Evolutionary conservation across 2,113 vertebrate species (phyloP).

Genomic region (Clarias gariepinus): DNA sequence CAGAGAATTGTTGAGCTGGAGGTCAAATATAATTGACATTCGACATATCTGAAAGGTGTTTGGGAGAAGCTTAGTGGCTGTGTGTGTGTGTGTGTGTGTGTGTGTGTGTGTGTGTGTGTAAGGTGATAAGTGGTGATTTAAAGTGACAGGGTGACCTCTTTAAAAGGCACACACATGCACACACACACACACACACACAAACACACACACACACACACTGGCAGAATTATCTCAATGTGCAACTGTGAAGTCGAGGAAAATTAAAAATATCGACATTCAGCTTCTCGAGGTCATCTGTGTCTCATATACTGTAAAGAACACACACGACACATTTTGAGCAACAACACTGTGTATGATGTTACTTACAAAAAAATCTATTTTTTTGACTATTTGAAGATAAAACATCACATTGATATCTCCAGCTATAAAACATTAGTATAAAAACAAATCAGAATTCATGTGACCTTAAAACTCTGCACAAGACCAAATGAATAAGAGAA

Average conservation of each 20-base stretch:
- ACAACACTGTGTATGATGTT: too few species aligned
- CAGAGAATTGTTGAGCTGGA: not conserved
- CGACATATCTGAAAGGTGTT: not conserved
- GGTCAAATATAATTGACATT: not conserved
- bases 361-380: too few species aligned
- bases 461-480: not conserved
- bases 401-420: not conserved
- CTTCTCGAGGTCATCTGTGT: not conserved
- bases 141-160: too few species aligned
- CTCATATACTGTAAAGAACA: not conserved
- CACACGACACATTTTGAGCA: too few species aligned
- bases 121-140: too few species aligned
- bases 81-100: slow-evolving; percentile 8
- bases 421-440: not conserved
- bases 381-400: not conserved
- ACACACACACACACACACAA: not conserved
- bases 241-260: not conserved
- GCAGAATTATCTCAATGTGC: not conserved
- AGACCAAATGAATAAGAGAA: not conserved
- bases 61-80: not conserved
- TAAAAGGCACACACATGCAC: not conserved
- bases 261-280: not conserved
- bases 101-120: not conserved
- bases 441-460: not conserved
- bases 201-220: not conserved